Evolutionary conservation across 2,797 vertebrate genomes (phyloP).

Genomic region (Sebastes cheni): DNA sequence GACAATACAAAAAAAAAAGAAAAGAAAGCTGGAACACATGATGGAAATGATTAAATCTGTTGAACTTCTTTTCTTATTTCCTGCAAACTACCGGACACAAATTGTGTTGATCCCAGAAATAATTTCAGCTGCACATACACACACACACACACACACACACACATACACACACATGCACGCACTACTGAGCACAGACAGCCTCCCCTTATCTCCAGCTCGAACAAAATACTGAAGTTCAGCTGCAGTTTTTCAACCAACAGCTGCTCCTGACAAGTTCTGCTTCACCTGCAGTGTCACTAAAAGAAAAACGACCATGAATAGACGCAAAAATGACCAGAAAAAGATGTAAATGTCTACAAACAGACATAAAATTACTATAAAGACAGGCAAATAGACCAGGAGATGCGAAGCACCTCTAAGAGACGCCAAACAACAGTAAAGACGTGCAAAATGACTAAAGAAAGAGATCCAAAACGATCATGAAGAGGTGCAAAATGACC

Average conservation of each 20-base stretch:
- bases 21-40: neutral
- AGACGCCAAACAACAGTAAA: too few species aligned
- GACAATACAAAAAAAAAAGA: constrained; percentile 17
- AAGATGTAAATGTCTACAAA: too few species aligned
- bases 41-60: neutral
- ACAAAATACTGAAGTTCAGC: neutral
- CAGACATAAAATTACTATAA: too few species aligned
- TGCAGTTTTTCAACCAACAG: neutral
- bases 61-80: neutral
- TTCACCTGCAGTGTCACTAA: neutral
- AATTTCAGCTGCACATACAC: neutral
- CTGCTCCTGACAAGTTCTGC: neutral
- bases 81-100: neutral
- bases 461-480: neutral
- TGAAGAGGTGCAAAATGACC: neutral
- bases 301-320: neutral
- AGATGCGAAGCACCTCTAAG: too few species aligned
- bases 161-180: neutral
- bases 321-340: too few species aligned
- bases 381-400: too few species aligned
- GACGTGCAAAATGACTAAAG: too few species aligned
- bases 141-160: neutral
- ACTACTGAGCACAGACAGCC: neutral
- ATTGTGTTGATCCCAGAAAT: constrained; percentile 14
- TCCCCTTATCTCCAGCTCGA: neutral